A percentile compares a stretch with the other conserved stretches of the same genome.
Evolutionary conservation across 1,140 invertebrate genomes (phyloP).

Genomic region (Venturia canescens): DNA sequence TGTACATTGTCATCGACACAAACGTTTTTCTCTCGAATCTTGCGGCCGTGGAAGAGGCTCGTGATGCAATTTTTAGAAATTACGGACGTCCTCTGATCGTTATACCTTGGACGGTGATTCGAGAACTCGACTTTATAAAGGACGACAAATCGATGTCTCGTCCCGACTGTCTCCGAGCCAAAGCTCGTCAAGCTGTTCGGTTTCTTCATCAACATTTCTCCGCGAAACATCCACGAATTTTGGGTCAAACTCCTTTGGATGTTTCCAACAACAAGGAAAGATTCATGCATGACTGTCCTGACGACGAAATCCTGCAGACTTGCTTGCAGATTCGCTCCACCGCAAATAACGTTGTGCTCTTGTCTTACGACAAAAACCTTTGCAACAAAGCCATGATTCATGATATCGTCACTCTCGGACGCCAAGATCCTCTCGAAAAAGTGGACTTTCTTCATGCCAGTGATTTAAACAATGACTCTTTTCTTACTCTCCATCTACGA

Average conservation of each 20-base stretch:
- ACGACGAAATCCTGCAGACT: slow-evolving; percentile 74
- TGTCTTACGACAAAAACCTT: slow-evolving; percentile 74
- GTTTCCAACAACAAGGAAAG: slow-evolving; percentile 65
- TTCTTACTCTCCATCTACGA: slow-evolving; percentile 34
- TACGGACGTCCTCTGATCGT: slow-evolving; percentile 68
- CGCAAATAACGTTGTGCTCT: slow-evolving; percentile 65
- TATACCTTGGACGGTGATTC: slow-evolving; percentile 73
- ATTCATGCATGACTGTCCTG: slow-evolving; percentile 66
- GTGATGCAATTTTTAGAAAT: slow-evolving; percentile 61
- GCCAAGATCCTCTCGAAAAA: slow-evolving; percentile 66
- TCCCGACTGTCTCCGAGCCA: slow-evolving; percentile 55
- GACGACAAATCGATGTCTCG: slow-evolving; percentile 60
- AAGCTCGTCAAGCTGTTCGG: slow-evolving; percentile 66
- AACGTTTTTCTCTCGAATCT: slow-evolving; percentile 74
- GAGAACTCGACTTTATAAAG: slow-evolving; percentile 74
- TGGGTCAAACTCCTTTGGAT: slow-evolving; percentile 70
- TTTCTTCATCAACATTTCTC: slow-evolving; percentile 71
- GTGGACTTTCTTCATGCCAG: slow-evolving; percentile 60
- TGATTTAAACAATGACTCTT: slow-evolving; percentile 30
- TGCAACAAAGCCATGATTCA: slow-evolving; percentile 73
- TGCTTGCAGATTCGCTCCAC: slow-evolving; percentile 69
- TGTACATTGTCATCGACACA: slow-evolving; percentile 74
- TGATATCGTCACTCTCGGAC: slow-evolving; percentile 63
- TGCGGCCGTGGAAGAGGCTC: slow-evolving; percentile 59
- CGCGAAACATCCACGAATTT: slow-evolving; percentile 67